Evolutionary conservation across 2,797 vertebrate genomes (phyloP).

Genomic region (Pangasius larnaudii): DNA sequence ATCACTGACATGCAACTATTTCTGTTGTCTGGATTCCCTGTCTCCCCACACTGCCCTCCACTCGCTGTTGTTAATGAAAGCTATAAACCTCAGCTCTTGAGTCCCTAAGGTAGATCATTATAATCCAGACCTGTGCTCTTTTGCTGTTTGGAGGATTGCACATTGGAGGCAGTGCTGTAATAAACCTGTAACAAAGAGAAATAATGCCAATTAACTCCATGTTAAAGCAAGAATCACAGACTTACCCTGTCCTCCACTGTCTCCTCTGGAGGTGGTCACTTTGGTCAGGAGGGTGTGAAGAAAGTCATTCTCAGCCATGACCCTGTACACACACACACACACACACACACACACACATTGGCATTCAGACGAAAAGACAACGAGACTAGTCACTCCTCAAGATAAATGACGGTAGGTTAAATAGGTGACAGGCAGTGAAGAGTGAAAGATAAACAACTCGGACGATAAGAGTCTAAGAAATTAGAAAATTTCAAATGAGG

Average conservation of each 20-base stretch:
- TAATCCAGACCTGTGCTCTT: constrained; percentile 31
- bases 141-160: not conserved
- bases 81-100: constrained; percentile 38
- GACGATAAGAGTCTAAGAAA: constrained; percentile 14
- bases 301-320: constrained; percentile 90
- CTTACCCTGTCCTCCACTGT: constrained; percentile 95
- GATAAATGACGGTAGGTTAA: constrained; percentile 10
- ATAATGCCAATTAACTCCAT: not conserved
- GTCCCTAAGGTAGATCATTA: constrained; percentile 40
- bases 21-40: constrained; percentile 13
- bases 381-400: not conserved
- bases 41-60: not conserved
- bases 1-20: constrained; percentile 23
- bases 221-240: not conserved
- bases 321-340: constrained; percentile 61
- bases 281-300: constrained; percentile 91
- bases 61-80: constrained; percentile 41
- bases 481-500: not conserved
- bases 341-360: constrained; percentile 7
- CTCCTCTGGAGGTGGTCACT: constrained; percentile 87
- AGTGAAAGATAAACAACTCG: constrained; percentile 17
- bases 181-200: constrained; percentile 39
- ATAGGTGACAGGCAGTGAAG: constrained; percentile 2
- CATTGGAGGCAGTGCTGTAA: constrained; percentile 10
- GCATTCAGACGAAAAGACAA: not conserved